Conservation (phyloP, 2,888 invertebrate genomes). For the Pyralis farinalis region DNA sequence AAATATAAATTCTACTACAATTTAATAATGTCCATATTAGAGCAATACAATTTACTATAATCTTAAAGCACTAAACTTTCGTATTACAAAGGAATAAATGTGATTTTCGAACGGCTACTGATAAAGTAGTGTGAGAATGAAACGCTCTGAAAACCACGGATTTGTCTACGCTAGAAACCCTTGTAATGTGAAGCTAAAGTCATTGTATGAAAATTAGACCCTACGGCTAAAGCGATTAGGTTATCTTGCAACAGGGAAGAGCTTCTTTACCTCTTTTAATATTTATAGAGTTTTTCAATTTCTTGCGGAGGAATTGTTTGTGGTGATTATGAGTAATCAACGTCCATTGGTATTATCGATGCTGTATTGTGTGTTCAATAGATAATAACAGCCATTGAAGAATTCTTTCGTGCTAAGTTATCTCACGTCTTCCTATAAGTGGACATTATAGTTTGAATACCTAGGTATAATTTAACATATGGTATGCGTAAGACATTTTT, state of each 20-base stretch:
- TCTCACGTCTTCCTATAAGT: too few species aligned
- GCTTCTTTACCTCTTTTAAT: background rate
- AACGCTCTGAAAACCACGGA: slow-evolving; percentile 48
- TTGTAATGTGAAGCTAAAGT: slow-evolving; percentile 21
- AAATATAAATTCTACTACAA: slow-evolving; percentile 25
- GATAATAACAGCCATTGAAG: background rate
- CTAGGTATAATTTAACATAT: too few species aligned
- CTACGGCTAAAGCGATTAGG: background rate
- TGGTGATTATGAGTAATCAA: slow-evolving; percentile 7
- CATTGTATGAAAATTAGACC: slow-evolving; percentile 30
- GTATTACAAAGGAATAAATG: slow-evolving; percentile 13
- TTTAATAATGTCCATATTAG: slow-evolving; percentile 25
- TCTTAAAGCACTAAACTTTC: slow-evolving; percentile 7
- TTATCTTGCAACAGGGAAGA: background rate
- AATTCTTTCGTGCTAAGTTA: background rate
- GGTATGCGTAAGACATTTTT: too few species aligned
- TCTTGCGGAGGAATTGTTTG: background rate
- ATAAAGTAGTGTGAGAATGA: slow-evolving; percentile 48
- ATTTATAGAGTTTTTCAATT: background rate
- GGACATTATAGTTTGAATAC: too few species aligned
- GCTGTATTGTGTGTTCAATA: slow-evolving; percentile 1
- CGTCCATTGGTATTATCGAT: slow-evolving; percentile 16
- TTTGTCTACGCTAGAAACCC: slow-evolving; percentile 32
- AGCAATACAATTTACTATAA: slow-evolving; percentile 6
- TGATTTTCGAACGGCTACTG: slow-evolving; percentile 18